Percentiles rank a stretch among this genome's conserved stretches.
Evolutionary conservation across 2,113 vertebrate genomes (phyloP).

Genomic region (Daphoenositta chrysoptera): DNA sequence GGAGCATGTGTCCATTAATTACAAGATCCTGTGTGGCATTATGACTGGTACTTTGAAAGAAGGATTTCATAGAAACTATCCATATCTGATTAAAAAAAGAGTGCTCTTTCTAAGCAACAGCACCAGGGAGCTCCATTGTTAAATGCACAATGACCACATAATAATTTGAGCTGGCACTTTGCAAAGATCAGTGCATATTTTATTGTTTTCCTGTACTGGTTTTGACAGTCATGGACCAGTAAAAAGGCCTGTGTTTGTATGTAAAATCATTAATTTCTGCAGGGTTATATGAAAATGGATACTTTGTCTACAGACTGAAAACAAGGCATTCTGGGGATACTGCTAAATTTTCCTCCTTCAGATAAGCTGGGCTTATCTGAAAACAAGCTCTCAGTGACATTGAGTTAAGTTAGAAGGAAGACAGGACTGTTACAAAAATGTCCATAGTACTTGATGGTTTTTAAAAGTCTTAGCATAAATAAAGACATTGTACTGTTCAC

Average conservation of each 20-base stretch:
- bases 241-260: neutral
- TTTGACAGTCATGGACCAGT: neutral
- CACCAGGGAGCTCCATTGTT: neutral
- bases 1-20: neutral
- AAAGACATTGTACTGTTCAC: neutral
- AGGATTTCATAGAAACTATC: neutral
- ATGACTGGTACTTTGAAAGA: neutral
- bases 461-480: neutral
- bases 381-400: neutral
- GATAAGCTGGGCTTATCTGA: neutral
- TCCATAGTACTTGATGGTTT: neutral
- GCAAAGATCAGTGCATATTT: neutral
- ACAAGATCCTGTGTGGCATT: neutral
- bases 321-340: neutral
- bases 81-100: neutral
- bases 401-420: neutral
- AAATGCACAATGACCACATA: neutral
- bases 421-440: neutral
- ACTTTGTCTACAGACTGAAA: neutral
- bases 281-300: neutral
- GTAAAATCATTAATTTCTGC: neutral
- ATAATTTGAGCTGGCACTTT: neutral
- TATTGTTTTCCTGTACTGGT: neutral
- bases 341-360: neutral
- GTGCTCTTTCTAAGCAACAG: neutral